Base-by-base conservation (phyloP, 2,888 invertebrate species). In the Dysmachus trigonus region DNA sequence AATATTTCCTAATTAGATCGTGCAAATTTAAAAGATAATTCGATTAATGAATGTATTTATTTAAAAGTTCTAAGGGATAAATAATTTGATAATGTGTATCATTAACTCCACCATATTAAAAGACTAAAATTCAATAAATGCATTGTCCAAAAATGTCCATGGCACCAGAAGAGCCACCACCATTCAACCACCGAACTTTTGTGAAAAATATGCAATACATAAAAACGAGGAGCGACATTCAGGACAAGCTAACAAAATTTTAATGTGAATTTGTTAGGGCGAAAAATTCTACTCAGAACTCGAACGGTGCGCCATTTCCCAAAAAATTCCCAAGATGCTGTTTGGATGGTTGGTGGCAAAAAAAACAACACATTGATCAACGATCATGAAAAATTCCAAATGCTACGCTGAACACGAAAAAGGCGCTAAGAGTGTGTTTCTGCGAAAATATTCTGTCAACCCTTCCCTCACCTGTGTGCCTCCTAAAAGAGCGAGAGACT, bases 401-500 rank as follows among this genome's bases (percentile, higher is more conserved):
- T 53, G 81, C 31, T 81, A 81, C 53, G 18, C 81, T 7, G 81
- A 81, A 62, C 81, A 81, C 81, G 81, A 62, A 53, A 81, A 81
- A 81, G 81, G 81, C 81, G 81, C 81, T 81, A 81, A 81, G 81
- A 33, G 18, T 62, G 62, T 62, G 81, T 62, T n/a, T 33, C 53
- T 81, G 35, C 73, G 62, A 81, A n/a, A 33, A 81, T 81, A 81
- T 81, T 81, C 81, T 81, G 81, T 81, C 53, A 81, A 53, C 81
- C 62, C 31, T 81, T 47, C 81, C 53, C 53, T 81, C 62, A 33
- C 53, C 81, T 73, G 22, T 81, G 10, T 62, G 53, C 31, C 35
- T 35, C n/a, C 35, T 13, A n/a, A n/a, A n/a, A n/a, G n/a, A n/a
- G n/a, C n/a, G 31, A n/a, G 73, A 27, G 73, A n/a, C 18, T 27